These are phyloP conservation scores for Apis laboriosa DNA, from an alignment of 1,140 invertebrate genomes.

Conservation along the genomic window DNA sequence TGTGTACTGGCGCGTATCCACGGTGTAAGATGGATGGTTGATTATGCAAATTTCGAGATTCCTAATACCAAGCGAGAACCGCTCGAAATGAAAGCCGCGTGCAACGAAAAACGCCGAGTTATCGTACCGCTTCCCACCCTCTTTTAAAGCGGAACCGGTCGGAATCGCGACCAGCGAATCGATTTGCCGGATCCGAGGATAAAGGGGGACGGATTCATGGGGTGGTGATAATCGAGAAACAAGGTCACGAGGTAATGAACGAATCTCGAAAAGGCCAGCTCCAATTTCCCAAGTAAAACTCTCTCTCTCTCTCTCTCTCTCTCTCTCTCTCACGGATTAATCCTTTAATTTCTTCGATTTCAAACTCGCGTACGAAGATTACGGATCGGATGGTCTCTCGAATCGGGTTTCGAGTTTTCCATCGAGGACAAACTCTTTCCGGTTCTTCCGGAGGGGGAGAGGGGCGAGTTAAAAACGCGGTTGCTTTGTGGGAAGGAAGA, in stretches of 20 bases:
- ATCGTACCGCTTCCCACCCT: no score
- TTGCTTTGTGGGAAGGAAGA: neutral
- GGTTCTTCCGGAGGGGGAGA: no score
- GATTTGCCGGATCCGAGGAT: no score
- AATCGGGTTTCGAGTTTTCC: neutral
- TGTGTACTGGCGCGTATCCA: no score
- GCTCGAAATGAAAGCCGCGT: no score
- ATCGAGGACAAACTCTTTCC: slow-evolving; percentile 2
- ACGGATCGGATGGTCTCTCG: neutral
- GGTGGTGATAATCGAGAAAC: neutral
- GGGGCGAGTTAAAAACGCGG: neutral
- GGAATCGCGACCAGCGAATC: neutral
- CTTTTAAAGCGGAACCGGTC: neutral
- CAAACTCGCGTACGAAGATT: neutral
- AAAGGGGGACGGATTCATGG: slow-evolving; percentile 1
- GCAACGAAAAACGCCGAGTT: no score
- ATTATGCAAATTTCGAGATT: no score
- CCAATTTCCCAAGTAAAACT: neutral
- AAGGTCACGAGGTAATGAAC: slow-evolving; percentile 1
- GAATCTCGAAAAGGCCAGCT: no score
- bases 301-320: neutral
- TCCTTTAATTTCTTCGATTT: neutral
- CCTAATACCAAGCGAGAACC: no score
- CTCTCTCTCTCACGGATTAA: neutral
- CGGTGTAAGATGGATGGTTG: no score